Percentiles rank a stretch among this genome's conserved stretches.
phyloP scores from a whole-genome alignment of 2,888 invertebrate species.

The Apoda limacodes region DNA sequence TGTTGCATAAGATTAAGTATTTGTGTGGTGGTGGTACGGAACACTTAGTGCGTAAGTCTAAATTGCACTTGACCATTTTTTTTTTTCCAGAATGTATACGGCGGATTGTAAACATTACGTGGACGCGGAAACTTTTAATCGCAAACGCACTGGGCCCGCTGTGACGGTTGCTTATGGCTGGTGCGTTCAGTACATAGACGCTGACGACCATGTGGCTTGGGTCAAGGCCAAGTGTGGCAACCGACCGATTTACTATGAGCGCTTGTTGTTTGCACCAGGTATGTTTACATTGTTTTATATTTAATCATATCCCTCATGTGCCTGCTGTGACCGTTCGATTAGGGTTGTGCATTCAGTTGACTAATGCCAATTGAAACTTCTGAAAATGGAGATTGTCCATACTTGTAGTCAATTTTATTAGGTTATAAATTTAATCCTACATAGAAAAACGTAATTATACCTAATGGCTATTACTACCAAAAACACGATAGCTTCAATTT shows the following conservation, averaged over 20 bases:
- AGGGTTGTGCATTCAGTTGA: no score
- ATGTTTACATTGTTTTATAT: slow-evolving; percentile 7
- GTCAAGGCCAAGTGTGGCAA: slow-evolving; percentile 44
- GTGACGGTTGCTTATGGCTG: slow-evolving; percentile 50
- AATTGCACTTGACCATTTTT: no score
- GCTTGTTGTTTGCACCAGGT: slow-evolving; percentile 51
- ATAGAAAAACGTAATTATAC: no score
- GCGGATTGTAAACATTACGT: slow-evolving; percentile 34
- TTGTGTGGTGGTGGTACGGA: not conserved
- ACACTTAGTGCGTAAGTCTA: no score
- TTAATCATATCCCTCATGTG: not conserved
- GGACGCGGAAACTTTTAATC: slow-evolving; percentile 48
- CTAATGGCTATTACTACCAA: no score
- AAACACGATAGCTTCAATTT: no score
- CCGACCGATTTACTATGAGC: slow-evolving; percentile 52
- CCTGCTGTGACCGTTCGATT: no score
- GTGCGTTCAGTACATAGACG: slow-evolving; percentile 46
- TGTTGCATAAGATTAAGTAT: no score
- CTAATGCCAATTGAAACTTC: no score
- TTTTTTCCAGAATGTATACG: slow-evolving; percentile 45
- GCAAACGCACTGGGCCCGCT: slow-evolving; percentile 44
- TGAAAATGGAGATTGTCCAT: no score
- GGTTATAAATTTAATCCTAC: no score
- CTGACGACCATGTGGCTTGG: slow-evolving; percentile 48
- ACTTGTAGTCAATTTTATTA: no score